Base-by-base conservation (phyloP, 2,797 vertebrate genomes). In the Falco cherrug region DNA sequence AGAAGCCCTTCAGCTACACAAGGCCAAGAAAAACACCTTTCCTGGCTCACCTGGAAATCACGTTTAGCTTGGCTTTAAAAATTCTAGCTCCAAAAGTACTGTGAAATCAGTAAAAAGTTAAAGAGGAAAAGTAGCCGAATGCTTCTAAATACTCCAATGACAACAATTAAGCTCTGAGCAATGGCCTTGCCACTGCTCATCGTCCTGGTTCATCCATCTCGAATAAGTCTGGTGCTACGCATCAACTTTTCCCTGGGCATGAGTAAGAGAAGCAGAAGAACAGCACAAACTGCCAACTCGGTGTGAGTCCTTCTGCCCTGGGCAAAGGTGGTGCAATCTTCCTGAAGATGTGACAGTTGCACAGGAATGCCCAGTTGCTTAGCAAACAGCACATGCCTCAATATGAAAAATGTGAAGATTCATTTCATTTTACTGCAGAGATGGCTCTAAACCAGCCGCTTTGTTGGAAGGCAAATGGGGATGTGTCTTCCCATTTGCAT, bases 231-330 rank as follows among this genome's bases (percentile, higher is more conserved):
- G 21, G 5, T 68, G 28, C 79, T 28, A 37, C 26, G 11, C 14
- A 57, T 16, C 2, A 2, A 5, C n/a, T 83, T 60, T 83, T 60
- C 22, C 21, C 31, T 31, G 50, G 57, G 16, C n/a, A 18, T 19
- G n/a, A 83, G 28, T 26, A 68, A 64, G 53, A 71, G 63, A 45
- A 92, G 48, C 48, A 90, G 47, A 78, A 16, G 37, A 86, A 75
- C 3, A 51, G 39, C 33, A 56, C 25, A 71, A 7, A 9, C n/a
- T 1, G 1, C 14, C 43, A 84, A 13, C 24, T 77, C 0, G 0
- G 2, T 67, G 28, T 28, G 33, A 94, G 51, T n/a, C 83, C 59
- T 85, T 74, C 69, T 87, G 48, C 43, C 48, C 35, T 47, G 37
- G 63, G n/a, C 18, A 51, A 84, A 81, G 53, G 28, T 71, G 60